These are phyloP conservation scores for Pampus argenteus DNA, from an alignment of 2,797 vertebrate genomes.

Conservation along the genomic window DNA sequence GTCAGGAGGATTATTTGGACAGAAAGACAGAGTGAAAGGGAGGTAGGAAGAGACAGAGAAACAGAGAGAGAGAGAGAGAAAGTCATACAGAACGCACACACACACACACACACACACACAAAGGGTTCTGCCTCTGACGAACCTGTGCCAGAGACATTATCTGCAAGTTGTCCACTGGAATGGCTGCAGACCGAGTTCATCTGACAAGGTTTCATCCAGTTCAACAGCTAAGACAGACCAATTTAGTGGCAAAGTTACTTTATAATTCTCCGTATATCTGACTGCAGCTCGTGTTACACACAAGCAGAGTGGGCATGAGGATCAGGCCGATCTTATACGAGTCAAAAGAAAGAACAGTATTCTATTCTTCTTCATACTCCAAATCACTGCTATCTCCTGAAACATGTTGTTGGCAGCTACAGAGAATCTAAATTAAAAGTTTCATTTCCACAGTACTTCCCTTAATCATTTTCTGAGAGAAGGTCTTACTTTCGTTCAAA, in stretches of 20 bases:
- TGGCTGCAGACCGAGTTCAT: constrained; percentile 37
- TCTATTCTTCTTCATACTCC: constrained; percentile 34
- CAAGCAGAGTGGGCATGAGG: constrained; percentile 18
- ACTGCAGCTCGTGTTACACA: constrained; percentile 34
- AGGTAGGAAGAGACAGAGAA: constrained; percentile 26
- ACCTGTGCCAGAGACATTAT: constrained; percentile 56
- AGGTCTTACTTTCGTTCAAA: constrained; percentile 35
- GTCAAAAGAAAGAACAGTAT: constrained; percentile 49
- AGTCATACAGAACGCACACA: constrained; percentile 31
- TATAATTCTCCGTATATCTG: background rate
- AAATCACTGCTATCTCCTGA: constrained; percentile 51
- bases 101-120: constrained; percentile 28
- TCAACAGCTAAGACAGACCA: constrained; percentile 3
- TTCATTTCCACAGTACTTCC: constrained; percentile 40
- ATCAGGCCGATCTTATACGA: constrained; percentile 42
- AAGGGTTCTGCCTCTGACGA: constrained; percentile 42
- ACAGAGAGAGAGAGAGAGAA: constrained; percentile 7
- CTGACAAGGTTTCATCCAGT: constrained; percentile 24
- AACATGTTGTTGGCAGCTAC: constrained; percentile 37
- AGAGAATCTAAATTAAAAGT: constrained; percentile 58
- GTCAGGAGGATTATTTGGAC: constrained; percentile 72
- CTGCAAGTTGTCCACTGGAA: constrained; percentile 44
- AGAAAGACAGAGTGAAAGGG: constrained; percentile 37
- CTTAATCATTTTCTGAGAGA: constrained; percentile 22
- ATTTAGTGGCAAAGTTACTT: constrained; percentile 18